Base-by-base conservation (phyloP, 2,113 vertebrate species). In the Podocnemis expansa region DNA sequence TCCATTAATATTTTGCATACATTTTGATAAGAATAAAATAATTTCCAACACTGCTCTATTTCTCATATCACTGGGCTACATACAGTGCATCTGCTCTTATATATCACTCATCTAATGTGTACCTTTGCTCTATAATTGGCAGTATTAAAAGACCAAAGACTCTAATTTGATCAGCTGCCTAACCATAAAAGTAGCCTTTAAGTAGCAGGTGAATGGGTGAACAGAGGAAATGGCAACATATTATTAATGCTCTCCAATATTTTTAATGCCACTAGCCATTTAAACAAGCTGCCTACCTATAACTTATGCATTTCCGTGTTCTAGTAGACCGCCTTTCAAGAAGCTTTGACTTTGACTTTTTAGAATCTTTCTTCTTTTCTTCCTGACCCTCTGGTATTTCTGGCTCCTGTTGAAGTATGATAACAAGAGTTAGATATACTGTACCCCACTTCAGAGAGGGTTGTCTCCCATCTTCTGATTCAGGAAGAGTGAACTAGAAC, bases 281-380 rank as follows among this genome's bases (percentile, higher is more conserved):
- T 79, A 79, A 78, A 91, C 10, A 82, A 89, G 83, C 52, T 84
- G 89, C 95, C 93, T 97, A 99, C 99, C 99, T 99, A 97, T 99
- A 99, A 97, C 99, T 99, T 97, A 99, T 99, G 96, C 98, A 98
- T 85, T 99, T 99, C 49, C 99, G 98, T 95, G 98, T 98, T 96
- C 99, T 98, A 80, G 99, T 99, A 4, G 99, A 99, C 75, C 99
- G 98, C 97, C 99, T 98, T 87, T 99, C 99, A 25, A 99, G 98
- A 92, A 98, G 98, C 92, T 99, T 99, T 8, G 96, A 98, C 97
- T 99, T 99, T 31, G 97, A 98, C 96, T 99, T 99, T 96, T 99
- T 99, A 31, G 98, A 91, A 93, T 99, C 99, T 97, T 99, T 99
- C 97, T 99, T 99, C 98, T 99, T 99, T 80, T 98, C 96, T 13